Base-by-base conservation (phyloP, 1,140 invertebrate genomes). In the Choristoneura fumiferana region DNA sequence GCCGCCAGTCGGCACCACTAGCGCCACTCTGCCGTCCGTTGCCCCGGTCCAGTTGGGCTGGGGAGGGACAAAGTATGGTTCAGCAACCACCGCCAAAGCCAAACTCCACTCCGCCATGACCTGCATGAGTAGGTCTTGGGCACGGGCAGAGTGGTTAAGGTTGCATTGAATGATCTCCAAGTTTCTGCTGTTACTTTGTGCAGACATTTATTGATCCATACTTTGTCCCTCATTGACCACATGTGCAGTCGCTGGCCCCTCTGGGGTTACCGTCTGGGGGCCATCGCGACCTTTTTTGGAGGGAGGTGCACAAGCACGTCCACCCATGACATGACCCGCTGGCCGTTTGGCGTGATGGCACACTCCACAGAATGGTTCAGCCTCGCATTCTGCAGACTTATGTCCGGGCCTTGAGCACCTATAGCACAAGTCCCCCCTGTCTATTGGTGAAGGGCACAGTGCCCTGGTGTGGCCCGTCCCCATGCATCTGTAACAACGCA, bases 41-140 rank as follows among this genome's bases (percentile, higher is more conserved):
- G 33, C 0, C 52, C 17, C 2, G n/a, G 17, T 57, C 62, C 58
- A 53, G 49, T 38, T 1, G 18, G 18, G 13, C 12, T 6, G 22
- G 22, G 22, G n/a, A n/a, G 22, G 22, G 2, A 29, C 22, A 6
- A 3, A 29, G 22, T 29, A 29, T 6, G 22, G 22, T 6, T 65
- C 63, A 1, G 55, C 12, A 1, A 52, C 40, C 2, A 65, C 56
- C 15, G 58, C 55, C 4, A 65, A n/a, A 8, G 38, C 18, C 4
- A 61, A 54, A 6, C 14, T 0, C 53, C 60, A 57, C 57, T 66
- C 40, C 22, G 54, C 64, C 40, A 62, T n/a, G 12, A 29, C 8
- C 36, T 70, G 68, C 8, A 61, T 8, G 3, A 67, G 15, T 0
- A 71, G 57, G 13, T 71, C 65, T 13, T 71, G 69, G 0, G 69